These are phyloP conservation scores for Prolemur simus DNA, from an alignment of 2,113 vertebrate genomes.

Conservation along the genomic window DNA sequence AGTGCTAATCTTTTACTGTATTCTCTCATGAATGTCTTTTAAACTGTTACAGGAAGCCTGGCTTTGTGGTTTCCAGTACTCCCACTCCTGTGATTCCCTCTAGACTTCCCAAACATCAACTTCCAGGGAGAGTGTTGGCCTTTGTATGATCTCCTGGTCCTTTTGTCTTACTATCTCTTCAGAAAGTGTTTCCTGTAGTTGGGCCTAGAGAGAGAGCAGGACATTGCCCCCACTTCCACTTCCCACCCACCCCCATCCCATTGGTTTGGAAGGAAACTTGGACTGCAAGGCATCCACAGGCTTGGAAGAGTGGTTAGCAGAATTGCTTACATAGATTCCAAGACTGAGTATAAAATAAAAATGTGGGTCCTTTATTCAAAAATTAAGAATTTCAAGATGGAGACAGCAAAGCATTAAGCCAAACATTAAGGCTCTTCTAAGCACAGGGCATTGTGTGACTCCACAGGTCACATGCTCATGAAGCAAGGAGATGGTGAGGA, in stretches of 20 bases:
- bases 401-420: not conserved
- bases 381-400: not conserved
- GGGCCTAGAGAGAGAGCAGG: not conserved
- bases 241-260: not conserved
- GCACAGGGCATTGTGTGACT: not conserved
- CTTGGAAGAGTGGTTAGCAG: not conserved
- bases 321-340: not conserved
- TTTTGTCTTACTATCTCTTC: not conserved
- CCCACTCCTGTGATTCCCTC: not conserved
- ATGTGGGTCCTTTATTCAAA: not conserved
- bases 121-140: not conserved
- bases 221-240: not conserved
- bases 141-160: not conserved
- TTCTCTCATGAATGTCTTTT: conserved; percentile 31
- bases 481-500: not conserved
- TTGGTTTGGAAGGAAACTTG: not conserved
- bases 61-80: conserved; percentile 43
- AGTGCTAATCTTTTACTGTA: conserved; percentile 47
- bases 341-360: not conserved
- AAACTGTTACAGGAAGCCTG: conserved; percentile 46
- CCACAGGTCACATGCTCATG: not conserved
- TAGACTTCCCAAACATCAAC: not conserved
- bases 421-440: not conserved
- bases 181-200: not conserved
- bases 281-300: not conserved